phyloP scores from a whole-genome alignment of 2,797 vertebrate species.

The Myotis myotis region DNA sequence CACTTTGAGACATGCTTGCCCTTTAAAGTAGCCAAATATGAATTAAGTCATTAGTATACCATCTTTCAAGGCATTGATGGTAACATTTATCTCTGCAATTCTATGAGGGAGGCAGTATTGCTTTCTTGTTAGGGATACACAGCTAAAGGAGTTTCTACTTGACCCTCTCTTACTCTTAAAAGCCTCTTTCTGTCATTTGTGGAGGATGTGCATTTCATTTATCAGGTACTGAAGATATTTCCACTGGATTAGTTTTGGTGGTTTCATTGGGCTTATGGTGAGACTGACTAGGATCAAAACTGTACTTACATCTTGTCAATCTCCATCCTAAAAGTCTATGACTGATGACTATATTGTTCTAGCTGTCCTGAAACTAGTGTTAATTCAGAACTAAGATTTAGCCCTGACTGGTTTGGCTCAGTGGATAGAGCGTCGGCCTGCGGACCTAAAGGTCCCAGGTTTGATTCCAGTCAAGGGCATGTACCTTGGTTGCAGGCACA shows the following conservation, averaged over 20 bases:
- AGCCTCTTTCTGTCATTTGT: neutral
- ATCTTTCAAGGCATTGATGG: neutral
- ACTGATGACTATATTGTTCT: neutral
- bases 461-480: too few relatives aligned
- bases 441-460: too few relatives aligned
- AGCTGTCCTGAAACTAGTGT: neutral
- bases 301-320: neutral
- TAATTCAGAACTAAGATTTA: conserved; percentile 9
- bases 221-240: neutral
- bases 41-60: conserved; percentile 1
- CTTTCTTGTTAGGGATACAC: neutral
- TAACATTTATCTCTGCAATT: neutral
- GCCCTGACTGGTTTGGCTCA: too few relatives aligned
- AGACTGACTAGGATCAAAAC: neutral
- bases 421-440: too few relatives aligned
- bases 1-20: neutral
- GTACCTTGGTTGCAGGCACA: too few relatives aligned
- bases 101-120: conserved; percentile 10
- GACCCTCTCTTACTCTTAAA: neutral
- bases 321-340: neutral
- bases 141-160: neutral
- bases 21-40: conserved; percentile 23
- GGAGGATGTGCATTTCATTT: neutral
- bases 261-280: neutral
- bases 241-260: neutral